Conservation (phyloP, 92 coral and sea anemone species). For the Isaurus tuberculatus region DNA sequence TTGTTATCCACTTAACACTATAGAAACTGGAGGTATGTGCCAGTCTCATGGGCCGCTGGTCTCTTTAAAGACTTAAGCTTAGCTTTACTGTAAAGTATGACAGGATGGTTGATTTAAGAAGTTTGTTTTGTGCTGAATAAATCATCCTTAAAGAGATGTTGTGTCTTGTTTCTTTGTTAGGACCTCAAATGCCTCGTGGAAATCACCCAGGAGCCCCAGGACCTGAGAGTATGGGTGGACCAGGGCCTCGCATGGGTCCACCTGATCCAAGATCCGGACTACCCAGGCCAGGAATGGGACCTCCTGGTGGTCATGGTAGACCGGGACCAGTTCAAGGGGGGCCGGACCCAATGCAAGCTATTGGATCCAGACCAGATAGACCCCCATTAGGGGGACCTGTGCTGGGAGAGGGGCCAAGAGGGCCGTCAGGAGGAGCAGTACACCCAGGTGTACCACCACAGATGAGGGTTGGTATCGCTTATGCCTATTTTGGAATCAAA, state of each 20-base stretch:
- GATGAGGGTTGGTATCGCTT: constrained; percentile 42
- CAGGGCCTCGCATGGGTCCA: constrained; percentile 35
- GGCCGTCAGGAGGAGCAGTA: constrained; percentile 34
- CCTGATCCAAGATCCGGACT: constrained; percentile 47
- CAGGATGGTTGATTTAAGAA: no score
- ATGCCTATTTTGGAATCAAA: no score
- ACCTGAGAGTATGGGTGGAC: constrained; percentile 40
- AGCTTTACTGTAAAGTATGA: no score
- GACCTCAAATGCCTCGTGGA: constrained; percentile 42
- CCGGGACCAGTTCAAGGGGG: constrained; percentile 35
- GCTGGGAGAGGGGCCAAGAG: constrained; percentile 37
- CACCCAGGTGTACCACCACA: constrained; percentile 22
- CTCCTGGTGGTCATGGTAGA: constrained; percentile 40
- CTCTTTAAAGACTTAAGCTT: no score
- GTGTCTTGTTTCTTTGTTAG: background rate
- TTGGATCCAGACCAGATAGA: constrained; percentile 42
- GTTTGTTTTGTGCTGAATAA: no score
- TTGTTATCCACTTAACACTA: no score
- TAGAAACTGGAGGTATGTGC: no score
- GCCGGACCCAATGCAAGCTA: constrained; percentile 41
- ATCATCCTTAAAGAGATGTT: no score
- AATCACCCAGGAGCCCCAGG: constrained; percentile 36
- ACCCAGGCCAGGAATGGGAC: constrained; percentile 45
- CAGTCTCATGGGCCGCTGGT: no score
- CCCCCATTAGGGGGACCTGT: constrained; percentile 43